Evolutionary conservation across 2,888 invertebrate genomes (phyloP).

Genomic region (Automeris io): DNA sequence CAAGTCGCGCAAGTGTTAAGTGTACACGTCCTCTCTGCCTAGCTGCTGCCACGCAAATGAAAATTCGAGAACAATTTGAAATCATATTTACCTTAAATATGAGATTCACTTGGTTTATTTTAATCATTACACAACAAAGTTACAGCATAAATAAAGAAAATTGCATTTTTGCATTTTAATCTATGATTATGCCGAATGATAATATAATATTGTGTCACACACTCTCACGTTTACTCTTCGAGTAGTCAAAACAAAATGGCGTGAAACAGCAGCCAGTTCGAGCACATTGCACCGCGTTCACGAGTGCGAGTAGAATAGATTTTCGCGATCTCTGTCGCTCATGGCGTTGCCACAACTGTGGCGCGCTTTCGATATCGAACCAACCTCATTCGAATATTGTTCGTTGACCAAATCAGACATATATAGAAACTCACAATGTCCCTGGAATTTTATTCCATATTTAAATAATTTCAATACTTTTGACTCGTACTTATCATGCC

Average conservation of each 20-base stretch:
- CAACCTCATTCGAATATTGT: no score
- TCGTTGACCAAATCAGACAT: no score
- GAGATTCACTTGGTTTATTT: neutral
- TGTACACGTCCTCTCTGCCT: constrained; percentile 5
- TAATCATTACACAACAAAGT: neutral
- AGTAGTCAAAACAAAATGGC: constrained; percentile 26
- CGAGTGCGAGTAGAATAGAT: neutral
- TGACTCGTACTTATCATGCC: no score
- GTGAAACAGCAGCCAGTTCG: constrained; percentile 13
- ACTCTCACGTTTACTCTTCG: constrained; percentile 24
- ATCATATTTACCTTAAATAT: constrained; percentile 5
- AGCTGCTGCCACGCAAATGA: constrained; percentile 3
- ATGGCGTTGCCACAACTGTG: neutral
- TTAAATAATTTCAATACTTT: no score
- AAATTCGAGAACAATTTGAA: neutral
- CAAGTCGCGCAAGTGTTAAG: neutral
- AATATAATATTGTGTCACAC: constrained; percentile 13
- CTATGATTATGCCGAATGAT: neutral
- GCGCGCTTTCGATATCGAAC: no score
- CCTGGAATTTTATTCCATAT: no score
- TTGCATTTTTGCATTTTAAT: no score
- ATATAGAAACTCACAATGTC: no score
- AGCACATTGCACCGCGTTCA: constrained; percentile 2
- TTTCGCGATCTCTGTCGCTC: neutral
- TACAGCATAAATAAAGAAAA: constrained; percentile 7